Conservation (phyloP, 2,113 vertebrate genomes). For the Pitta sordida region DNA sequence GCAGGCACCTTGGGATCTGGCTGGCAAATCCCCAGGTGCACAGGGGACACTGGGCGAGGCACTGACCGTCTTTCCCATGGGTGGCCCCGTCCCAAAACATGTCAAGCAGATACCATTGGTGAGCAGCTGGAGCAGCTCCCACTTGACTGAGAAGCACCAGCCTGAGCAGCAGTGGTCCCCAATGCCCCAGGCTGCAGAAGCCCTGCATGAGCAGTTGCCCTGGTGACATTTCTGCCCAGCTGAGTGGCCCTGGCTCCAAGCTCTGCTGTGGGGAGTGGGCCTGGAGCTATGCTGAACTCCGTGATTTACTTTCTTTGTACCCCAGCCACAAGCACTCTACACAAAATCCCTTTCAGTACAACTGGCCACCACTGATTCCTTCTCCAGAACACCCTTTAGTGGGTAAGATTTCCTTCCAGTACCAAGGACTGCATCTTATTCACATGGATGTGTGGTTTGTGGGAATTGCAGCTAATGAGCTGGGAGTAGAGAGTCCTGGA, state of each 20-base stretch:
- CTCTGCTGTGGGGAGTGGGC: not conserved
- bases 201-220: accelerated
- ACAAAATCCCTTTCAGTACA: not conserved
- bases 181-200: not conserved
- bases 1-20: too few species aligned
- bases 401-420: not conserved
- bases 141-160: not conserved
- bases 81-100: accelerated
- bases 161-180: not conserved
- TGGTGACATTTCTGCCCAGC: not conserved
- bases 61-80: not conserved
- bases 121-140: not conserved
- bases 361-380: not conserved
- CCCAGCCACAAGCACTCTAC: not conserved
- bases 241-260: accelerated
- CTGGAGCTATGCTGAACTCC: not conserved
- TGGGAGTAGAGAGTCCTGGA: not conserved
- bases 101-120: not conserved
- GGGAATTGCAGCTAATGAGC: not conserved
- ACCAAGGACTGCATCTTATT: not conserved
- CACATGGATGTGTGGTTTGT: accelerated
- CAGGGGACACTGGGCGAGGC: not conserved
- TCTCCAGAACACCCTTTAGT: not conserved
- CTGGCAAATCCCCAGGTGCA: not conserved
- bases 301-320: not conserved